Conservation (phyloP, 2,888 invertebrate species). For the Helobdella robusta region DNA sequence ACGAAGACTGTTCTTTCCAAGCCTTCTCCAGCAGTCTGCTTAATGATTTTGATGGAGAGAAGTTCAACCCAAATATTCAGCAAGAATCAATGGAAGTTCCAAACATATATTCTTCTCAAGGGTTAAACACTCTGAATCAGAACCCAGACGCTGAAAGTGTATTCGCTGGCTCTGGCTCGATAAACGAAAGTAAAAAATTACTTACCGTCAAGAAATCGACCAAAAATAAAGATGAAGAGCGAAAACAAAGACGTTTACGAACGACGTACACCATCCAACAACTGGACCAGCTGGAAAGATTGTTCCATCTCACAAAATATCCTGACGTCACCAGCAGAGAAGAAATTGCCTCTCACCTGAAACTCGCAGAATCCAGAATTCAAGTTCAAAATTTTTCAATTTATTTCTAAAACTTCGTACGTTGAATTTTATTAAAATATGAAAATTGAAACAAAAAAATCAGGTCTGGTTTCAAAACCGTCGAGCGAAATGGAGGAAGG, state of each 20-base stretch:
- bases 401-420: background rate
- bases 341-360: conserved; percentile 3
- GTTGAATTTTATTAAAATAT: background rate
- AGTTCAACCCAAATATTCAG: too few species aligned
- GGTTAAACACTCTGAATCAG: too few species aligned
- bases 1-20: too few species aligned
- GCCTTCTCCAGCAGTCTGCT: too few species aligned
- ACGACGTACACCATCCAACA: conserved; percentile 10
- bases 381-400: background rate
- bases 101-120: too few species aligned
- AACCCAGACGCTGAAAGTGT: too few species aligned
- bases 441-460: background rate
- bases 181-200: too few species aligned
- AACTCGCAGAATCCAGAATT: conserved; percentile 5
- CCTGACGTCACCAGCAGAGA: background rate
- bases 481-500: conserved; percentile 12
- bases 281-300: conserved; percentile 9
- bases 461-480: conserved; percentile 15
- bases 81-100: too few species aligned
- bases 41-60: too few species aligned
- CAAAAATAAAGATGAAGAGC: too few species aligned
- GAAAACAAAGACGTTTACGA: conserved; percentile 9
- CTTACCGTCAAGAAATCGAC: too few species aligned
- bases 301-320: conserved; percentile 4
- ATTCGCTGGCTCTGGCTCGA: too few species aligned